Evolutionary conservation across 2,797 vertebrate species (phyloP), one percentile per base, ranked within the genome.

Genomic region (Amniataba percoides): DNA sequence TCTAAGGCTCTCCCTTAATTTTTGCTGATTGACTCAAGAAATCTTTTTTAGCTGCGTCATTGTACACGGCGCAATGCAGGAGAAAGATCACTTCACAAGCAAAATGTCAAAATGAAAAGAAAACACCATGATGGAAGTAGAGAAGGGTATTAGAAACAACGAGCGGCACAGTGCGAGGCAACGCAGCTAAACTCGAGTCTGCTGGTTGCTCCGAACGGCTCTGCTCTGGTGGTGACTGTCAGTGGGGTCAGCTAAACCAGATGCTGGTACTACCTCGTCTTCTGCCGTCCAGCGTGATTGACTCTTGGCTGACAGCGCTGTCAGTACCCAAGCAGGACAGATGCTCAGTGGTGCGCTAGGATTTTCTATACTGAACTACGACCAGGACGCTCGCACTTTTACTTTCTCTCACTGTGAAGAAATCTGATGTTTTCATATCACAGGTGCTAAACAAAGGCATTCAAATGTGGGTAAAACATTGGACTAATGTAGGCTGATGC

Each of bases 181-280:
- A 16, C 49, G 19, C 51, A 27, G 60, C 31, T 8, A 14, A 1
- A 10, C 27, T 53, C 3, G 6, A 42, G 49, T 53, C 23, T 59
- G 45, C 10, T 19, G 56, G 68, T 34, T 40, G 15, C 57, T 52
- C 34, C 12, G 5, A 31, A 0, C 3, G 36, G n/a, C 68, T 72
- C 15, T 34, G 46, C 39, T 42, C n/a, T 21, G 5, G 15, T n/a
- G 68, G 48, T 71, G 34, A 40, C 34, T 49, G 68, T 48, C 68
- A 51, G 53, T 59, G 15, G 40, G 62, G 58, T 63, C n/a, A 6
- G 15, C 58, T 53, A 21, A 72, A 62, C 48, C 27, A 62, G 70
- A 42, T 25, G 7, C 12, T 18, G 19, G 18, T 42, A 43, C 16
- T 42, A 52, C 8, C 18, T 61, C 31, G 18, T 61, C 23, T 12